A percentile compares a stretch with the other conserved stretches of the same genome.
These are phyloP conservation scores for Larimichthys polyactis DNA, from an alignment of 2,113 vertebrate genomes.

Conservation along the genomic window DNA sequence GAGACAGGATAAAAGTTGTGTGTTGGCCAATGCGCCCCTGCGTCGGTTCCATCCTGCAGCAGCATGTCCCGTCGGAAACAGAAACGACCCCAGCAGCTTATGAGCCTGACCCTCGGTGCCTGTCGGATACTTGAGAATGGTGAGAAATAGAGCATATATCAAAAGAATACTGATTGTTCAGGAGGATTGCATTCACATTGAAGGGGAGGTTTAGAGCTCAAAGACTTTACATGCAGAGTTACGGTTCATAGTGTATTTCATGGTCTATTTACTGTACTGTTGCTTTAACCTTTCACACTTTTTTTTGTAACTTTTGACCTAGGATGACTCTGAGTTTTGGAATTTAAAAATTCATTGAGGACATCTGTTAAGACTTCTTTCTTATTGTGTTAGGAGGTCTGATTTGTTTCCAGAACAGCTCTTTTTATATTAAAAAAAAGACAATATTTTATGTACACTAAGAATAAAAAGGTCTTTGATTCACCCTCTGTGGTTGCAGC, in stretches of 20 bases:
- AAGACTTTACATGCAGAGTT: neutral
- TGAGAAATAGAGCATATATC: slow-evolving; percentile 70
- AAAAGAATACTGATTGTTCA: slow-evolving; percentile 21
- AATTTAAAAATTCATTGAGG: neutral
- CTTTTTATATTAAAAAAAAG: neutral
- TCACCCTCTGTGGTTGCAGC: slow-evolving; percentile 17
- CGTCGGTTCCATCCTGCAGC: slow-evolving; percentile 66
- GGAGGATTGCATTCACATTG: slow-evolving; percentile 8
- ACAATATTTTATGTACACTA: neutral
- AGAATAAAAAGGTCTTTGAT: slow-evolving; percentile 19
- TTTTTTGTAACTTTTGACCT: slow-evolving; percentile 6
- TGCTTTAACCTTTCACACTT: neutral
- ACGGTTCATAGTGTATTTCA: neutral
- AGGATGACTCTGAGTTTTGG: neutral
- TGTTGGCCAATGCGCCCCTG: slow-evolving; percentile 67
- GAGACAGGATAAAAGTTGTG: slow-evolving; percentile 69
- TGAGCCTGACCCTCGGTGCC: slow-evolving; percentile 74
- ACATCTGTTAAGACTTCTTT: neutral
- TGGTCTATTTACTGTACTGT: neutral
- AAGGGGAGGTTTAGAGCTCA: neutral
- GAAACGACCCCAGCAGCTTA: slow-evolving; percentile 83
- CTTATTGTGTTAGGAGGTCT: neutral
- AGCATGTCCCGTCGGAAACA: slow-evolving; percentile 84
- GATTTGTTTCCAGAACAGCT: neutral
- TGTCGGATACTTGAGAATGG: slow-evolving; percentile 78